Conservation (phyloP, 1,140 invertebrate species). For the Orussus abietinus region DNA sequence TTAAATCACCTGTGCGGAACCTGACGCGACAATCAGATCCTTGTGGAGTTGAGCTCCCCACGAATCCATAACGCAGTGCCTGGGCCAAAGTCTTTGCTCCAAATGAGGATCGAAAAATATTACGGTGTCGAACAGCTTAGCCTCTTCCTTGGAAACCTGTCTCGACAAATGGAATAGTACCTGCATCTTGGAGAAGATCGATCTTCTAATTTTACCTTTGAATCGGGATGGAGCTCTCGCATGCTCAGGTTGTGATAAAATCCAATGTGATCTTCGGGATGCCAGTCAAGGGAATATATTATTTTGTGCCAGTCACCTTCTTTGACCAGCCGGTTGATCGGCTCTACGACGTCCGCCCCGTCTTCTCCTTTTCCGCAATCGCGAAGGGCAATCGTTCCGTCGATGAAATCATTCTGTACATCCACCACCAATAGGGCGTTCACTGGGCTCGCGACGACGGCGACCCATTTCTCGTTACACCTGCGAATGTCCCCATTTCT, state of each 20-base stretch:
- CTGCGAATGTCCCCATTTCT: too few species aligned
- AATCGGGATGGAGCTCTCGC: conserved; percentile 52
- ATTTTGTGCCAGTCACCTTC: conserved; percentile 65
- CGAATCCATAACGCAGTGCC: conserved; percentile 71
- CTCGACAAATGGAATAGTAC: conserved; percentile 14
- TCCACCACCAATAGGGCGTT: conserved; percentile 72
- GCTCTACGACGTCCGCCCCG: conserved; percentile 60
- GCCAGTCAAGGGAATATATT: conserved; percentile 78
- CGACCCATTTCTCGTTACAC: conserved; percentile 32
- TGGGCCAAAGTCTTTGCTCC: conserved; percentile 70
- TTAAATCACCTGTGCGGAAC: conserved; percentile 30
- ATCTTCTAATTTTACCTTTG: conserved; percentile 27
- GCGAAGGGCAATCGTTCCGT: conserved; percentile 66
- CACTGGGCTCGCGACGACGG: conserved; percentile 49
- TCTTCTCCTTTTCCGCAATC: conserved; percentile 66
- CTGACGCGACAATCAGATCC: conserved; percentile 59
- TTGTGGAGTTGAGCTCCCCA: conserved; percentile 73
- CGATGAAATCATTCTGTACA: conserved; percentile 83
- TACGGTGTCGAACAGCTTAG: conserved; percentile 67
- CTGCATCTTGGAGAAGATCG: background rate
- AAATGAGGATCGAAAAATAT: conserved; percentile 61
- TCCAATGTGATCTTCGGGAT: conserved; percentile 76
- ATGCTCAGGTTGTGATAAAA: conserved; percentile 68
- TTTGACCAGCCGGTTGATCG: conserved; percentile 69
- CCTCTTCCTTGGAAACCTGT: conserved; percentile 52